Percentiles rank a stretch among this genome's conserved stretches.
These are phyloP conservation scores for Pseudopipra pipra DNA, from an alignment of 2,113 vertebrate genomes.

Conservation along the genomic window DNA sequence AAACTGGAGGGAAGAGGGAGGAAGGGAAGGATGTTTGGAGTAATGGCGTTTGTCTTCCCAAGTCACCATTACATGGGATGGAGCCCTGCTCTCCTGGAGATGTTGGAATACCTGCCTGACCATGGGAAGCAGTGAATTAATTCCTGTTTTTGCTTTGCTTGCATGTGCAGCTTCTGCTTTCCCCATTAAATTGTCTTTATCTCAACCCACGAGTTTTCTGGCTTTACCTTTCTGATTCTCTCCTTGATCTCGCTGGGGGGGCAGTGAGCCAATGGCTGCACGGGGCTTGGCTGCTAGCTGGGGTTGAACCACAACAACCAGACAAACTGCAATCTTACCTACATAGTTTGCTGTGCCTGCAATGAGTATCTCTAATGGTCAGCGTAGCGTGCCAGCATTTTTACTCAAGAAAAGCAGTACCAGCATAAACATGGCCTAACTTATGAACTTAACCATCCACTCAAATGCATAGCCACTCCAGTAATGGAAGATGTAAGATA, in stretches of 20 bases:
- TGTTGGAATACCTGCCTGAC: not conserved
- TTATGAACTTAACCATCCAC: not conserved
- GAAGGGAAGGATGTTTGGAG: not conserved
- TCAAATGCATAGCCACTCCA: not conserved
- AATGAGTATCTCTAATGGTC: not conserved
- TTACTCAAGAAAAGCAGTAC: not conserved
- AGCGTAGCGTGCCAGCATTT: not conserved
- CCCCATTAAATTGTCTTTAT: not conserved
- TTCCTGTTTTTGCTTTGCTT: not conserved
- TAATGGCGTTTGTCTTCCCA: not conserved
- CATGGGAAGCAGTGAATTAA: not conserved
- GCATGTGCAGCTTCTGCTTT: not conserved
- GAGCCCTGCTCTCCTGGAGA: not conserved
- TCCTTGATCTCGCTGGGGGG: rapidly evolving
- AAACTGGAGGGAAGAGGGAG: not conserved
- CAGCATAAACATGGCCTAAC: not conserved
- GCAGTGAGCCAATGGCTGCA: not conserved
- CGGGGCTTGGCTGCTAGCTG: not conserved
- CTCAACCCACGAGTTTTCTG: not conserved
- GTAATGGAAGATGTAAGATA: not conserved
- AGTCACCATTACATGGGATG: rapidly evolving
- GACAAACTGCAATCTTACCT: not conserved
- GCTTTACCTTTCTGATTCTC: not conserved
- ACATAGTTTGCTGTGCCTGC: rapidly evolving
- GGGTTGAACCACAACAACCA: not conserved